phyloP scores from a whole-genome alignment of 2,797 vertebrate species.

The Enteromius paludinosus region DNA sequence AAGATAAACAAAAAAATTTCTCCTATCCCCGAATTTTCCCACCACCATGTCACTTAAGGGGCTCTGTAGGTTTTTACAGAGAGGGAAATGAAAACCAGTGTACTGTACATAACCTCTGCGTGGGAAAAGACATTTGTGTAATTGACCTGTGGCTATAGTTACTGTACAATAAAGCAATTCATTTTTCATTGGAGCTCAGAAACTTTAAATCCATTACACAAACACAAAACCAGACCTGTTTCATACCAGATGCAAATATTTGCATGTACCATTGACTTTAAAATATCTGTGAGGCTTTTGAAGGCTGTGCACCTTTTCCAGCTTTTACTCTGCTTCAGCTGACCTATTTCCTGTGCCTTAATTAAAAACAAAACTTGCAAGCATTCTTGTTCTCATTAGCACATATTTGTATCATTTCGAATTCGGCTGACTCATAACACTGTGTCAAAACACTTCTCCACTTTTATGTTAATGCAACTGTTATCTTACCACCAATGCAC shows the following conservation, averaged over 20 bases:
- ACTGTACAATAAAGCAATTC: neutral
- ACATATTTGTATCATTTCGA: slow-evolving; percentile 18
- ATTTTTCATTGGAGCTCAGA: neutral
- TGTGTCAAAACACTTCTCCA: slow-evolving; percentile 7
- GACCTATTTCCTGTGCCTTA: neutral
- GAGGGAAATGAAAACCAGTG: too few species aligned
- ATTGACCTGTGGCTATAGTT: neutral
- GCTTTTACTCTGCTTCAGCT: neutral
- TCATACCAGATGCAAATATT: neutral
- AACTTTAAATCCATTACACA: neutral
- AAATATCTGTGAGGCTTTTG: neutral
- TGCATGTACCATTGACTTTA: neutral
- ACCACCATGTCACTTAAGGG: too few species aligned
- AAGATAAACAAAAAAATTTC: too few species aligned
- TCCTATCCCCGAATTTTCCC: too few species aligned
- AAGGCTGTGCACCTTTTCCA: neutral
- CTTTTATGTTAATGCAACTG: slow-evolving; percentile 1
- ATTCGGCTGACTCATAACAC: slow-evolving; percentile 14
- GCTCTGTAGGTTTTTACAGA: too few species aligned
- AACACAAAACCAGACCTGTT: neutral
- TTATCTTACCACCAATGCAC: neutral
- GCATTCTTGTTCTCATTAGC: neutral
- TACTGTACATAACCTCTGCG: neutral
- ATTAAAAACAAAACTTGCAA: slow-evolving; percentile 21
- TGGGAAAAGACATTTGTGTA: neutral